phyloP scores from a whole-genome alignment of 2,888 invertebrate genomes.

The Ellobium chinense region DNA sequence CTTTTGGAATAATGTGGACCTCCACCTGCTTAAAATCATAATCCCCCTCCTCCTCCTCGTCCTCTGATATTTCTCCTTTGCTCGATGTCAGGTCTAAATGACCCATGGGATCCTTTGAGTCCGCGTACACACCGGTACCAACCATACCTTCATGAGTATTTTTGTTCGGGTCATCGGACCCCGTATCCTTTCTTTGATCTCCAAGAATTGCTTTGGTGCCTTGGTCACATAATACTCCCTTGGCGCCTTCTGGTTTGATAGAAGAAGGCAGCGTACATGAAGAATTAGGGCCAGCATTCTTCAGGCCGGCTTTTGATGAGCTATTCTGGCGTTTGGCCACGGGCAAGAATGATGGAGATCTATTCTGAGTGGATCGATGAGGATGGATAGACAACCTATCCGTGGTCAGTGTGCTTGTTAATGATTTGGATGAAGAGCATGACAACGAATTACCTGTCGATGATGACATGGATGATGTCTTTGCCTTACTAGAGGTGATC shows the following conservation, averaged over 20 bases:
- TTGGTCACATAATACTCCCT: background rate
- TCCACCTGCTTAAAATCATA: background rate
- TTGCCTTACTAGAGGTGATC: background rate
- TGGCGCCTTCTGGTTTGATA: background rate
- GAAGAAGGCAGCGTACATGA: background rate
- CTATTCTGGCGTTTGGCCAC: background rate
- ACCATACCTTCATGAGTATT: background rate
- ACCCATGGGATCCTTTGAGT: background rate
- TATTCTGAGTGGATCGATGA: background rate
- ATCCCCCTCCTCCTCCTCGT: background rate
- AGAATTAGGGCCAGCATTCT: background rate
- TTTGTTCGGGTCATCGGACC: background rate
- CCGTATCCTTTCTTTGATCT: background rate
- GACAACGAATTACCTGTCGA: too few relatives aligned
- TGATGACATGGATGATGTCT: background rate
- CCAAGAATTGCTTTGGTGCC: background rate
- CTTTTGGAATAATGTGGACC: background rate
- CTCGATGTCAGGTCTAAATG: background rate
- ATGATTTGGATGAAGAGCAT: too few relatives aligned
- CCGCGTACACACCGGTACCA: background rate
- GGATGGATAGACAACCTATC: background rate
- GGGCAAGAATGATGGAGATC: slow-evolving; percentile 22
- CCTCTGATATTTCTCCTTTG: background rate
- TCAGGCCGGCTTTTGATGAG: background rate
- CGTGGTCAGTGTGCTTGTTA: background rate